Percentiles rank a stretch among this genome's conserved stretches.
These are phyloP conservation scores for Pseudanteris insignis DNA, from an alignment of 2,888 invertebrate genomes.

Conservation along the genomic window DNA sequence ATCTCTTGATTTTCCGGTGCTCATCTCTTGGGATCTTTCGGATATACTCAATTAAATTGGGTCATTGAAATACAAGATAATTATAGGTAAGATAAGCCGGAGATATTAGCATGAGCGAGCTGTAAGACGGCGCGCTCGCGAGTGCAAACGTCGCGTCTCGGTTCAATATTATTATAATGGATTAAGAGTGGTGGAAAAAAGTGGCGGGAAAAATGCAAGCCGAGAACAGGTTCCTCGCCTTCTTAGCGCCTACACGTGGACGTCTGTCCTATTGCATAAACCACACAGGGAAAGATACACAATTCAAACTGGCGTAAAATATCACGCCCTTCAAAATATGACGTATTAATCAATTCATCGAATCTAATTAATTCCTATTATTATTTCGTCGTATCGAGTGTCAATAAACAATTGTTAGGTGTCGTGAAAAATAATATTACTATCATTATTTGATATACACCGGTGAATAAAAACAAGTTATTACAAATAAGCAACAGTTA, in stretches of 20 bases:
- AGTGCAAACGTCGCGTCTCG: slow-evolving; percentile 5
- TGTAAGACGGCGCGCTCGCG: slow-evolving; percentile 9
- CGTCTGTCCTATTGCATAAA: slow-evolving; percentile 26
- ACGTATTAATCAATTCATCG: slow-evolving; percentile 6
- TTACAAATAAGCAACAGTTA: no score
- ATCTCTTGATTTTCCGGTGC: slow-evolving; percentile 9
- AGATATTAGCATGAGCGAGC: slow-evolving; percentile 2
- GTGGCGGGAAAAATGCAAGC: slow-evolving; percentile 30
- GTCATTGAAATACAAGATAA: slow-evolving; percentile 17
- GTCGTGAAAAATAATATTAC: no score
- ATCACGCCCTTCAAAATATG: slow-evolving; percentile 10
- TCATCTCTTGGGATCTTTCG: slow-evolving; percentile 14
- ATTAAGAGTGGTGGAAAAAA: slow-evolving; percentile 21
- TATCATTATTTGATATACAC: no score
- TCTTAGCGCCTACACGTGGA: slow-evolving; percentile 40
- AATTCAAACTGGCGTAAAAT: slow-evolving; percentile 12
- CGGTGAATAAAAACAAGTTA: no score
- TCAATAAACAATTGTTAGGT: no score
- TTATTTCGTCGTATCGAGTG: background rate
- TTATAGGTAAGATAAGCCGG: slow-evolving; percentile 10
- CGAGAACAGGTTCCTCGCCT: slow-evolving; percentile 38
- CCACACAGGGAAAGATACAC: slow-evolving; percentile 16
- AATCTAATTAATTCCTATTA: background rate
- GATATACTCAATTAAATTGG: slow-evolving; percentile 10
- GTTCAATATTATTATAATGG: slow-evolving; percentile 22